A percentile compares a stretch with the other conserved stretches of the same genome.
phyloP scores from a whole-genome alignment of 2,113 vertebrate genomes.

The Sorex fumeus region DNA sequence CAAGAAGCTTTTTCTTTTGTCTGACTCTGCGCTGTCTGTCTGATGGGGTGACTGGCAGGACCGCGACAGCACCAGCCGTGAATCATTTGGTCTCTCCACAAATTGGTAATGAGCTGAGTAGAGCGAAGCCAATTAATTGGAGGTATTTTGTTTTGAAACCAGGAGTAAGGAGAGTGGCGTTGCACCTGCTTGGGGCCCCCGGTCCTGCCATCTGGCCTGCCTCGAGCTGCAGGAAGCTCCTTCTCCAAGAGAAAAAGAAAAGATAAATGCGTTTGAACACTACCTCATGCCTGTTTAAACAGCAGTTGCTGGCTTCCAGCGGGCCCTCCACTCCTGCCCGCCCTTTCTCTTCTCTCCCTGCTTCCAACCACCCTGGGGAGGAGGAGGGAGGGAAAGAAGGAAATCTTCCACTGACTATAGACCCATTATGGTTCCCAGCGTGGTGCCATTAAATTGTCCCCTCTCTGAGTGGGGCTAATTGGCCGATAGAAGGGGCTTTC shows the following conservation, averaged over 20 bases:
- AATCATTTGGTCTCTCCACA: accelerated
- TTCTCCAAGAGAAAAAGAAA: neutral
- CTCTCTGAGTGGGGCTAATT: slow-evolving; percentile 85
- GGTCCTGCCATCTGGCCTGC: slow-evolving; percentile 53
- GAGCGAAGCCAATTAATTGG: neutral
- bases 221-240: slow-evolving; percentile 37
- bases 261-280: slow-evolving; percentile 42
- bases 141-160: neutral
- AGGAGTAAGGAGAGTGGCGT: neutral
- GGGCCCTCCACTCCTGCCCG: slow-evolving; percentile 50
- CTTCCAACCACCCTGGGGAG: slow-evolving; percentile 58
- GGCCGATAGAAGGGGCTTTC: slow-evolving; percentile 79
- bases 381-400: slow-evolving; percentile 68
- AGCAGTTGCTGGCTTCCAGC: neutral
- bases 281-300: slow-evolving; percentile 55
- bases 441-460: slow-evolving; percentile 83
- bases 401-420: slow-evolving; percentile 38
- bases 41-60: neutral
- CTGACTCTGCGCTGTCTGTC: neutral
- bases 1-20: neutral
- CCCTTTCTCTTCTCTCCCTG: slow-evolving; percentile 18
- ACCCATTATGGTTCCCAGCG: slow-evolving; percentile 77
- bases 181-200: slow-evolving; percentile 47
- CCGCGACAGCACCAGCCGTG: neutral
- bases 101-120: neutral